Evolutionary conservation across 2,113 vertebrate species (phyloP).

Genomic region (Tupaia tana): DNA sequence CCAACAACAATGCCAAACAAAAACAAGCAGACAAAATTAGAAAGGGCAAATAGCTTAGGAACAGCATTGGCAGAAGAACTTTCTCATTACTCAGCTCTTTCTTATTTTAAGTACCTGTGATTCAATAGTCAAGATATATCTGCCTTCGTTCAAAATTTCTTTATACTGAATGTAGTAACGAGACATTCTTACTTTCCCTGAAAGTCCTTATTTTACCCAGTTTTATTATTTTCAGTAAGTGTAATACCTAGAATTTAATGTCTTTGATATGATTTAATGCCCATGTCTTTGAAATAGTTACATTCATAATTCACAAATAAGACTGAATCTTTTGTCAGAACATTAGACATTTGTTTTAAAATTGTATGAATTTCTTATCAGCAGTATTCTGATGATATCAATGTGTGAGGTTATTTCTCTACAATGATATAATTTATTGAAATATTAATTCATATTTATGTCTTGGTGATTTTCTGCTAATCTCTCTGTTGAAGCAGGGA

Average conservation of each 20-base stretch:
- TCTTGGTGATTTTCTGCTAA: neutral
- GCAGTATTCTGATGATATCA: neutral
- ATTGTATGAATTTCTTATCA: neutral
- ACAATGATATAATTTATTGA: neutral
- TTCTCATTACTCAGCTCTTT: neutral
- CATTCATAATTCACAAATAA: neutral
- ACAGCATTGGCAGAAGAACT: neutral
- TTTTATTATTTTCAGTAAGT: conserved; percentile 6
- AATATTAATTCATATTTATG: neutral
- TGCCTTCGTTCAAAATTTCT: neutral
- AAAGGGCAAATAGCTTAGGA: neutral
- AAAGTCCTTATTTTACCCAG: neutral
- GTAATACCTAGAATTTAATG: neutral
- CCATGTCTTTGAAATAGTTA: neutral
- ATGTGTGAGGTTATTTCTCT: neutral
- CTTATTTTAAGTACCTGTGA: neutral
- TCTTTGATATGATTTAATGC: conserved; percentile 2
- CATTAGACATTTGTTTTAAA: neutral
- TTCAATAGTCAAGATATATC: neutral
- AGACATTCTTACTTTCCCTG: neutral
- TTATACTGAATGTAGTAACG: neutral
- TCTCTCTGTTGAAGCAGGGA: neutral
- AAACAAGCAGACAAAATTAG: neutral
- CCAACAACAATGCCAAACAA: neutral
- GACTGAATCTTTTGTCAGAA: neutral